Evolutionary conservation across 1,140 invertebrate species (phyloP).

Genomic region (Araneus ventricosus): DNA sequence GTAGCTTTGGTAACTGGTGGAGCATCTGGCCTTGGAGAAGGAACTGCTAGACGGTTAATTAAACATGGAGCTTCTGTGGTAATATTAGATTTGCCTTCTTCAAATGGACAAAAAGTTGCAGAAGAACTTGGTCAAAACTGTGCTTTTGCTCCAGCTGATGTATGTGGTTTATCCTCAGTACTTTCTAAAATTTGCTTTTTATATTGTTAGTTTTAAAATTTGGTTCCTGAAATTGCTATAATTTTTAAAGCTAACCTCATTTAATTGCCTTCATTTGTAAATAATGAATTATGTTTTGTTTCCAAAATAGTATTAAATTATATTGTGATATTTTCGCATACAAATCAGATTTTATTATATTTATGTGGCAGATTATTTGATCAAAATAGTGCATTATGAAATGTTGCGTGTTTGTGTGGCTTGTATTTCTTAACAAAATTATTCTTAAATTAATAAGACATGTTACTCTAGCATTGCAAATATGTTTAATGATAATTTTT

Average conservation of each 20-base stretch:
- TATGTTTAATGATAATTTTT: too few species aligned
- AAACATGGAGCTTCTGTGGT: conserved; percentile 90
- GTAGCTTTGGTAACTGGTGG: conserved; percentile 94
- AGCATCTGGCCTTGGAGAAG: conserved; percentile 90
- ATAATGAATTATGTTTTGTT: too few species aligned
- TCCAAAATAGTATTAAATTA: too few species aligned
- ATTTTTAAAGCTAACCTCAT: background rate
- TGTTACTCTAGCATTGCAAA: too few species aligned
- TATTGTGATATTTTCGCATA: too few species aligned
- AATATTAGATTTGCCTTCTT: conserved; percentile 89
- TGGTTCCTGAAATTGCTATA: background rate
- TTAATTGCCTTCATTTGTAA: too few species aligned
- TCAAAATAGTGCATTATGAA: too few species aligned
- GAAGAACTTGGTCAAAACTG: conserved; percentile 84
- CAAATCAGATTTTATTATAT: too few species aligned
- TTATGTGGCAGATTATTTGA: too few species aligned
- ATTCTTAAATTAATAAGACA: background rate
- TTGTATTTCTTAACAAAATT: background rate
- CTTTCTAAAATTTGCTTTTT: background rate
- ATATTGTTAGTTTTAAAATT: background rate
- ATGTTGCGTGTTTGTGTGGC: background rate
- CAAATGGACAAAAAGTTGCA: conserved; percentile 88
- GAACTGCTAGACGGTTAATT: conserved; percentile 90
- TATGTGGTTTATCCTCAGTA: background rate
- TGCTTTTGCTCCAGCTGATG: conserved; percentile 67